These are phyloP conservation scores for Vanessa cardui DNA, from an alignment of 2,888 invertebrate genomes.

Conservation along the genomic window DNA sequence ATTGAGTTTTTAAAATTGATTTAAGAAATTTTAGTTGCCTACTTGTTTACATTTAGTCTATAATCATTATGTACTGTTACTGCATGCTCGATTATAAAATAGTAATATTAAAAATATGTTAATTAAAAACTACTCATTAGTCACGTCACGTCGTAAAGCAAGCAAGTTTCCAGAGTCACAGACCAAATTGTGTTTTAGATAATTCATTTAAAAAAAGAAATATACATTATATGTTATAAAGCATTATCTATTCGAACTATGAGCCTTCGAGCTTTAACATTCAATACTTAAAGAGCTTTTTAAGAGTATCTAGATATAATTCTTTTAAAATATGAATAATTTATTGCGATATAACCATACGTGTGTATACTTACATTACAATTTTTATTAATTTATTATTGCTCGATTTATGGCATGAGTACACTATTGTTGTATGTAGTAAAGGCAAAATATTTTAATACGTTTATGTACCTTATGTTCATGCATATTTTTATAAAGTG, in stretches of 20 bases:
- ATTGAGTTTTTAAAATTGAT: neutral
- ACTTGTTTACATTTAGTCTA: slow-evolving; percentile 75
- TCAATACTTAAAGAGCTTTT: slow-evolving; percentile 23
- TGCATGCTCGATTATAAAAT: slow-evolving; percentile 41
- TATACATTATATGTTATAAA: slow-evolving; percentile 13
- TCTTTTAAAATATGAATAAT: slow-evolving; percentile 25
- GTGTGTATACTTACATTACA: slow-evolving; percentile 29
- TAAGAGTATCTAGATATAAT: slow-evolving; percentile 25
- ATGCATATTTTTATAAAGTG: slow-evolving; percentile 35
- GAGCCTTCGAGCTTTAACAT: slow-evolving; percentile 16
- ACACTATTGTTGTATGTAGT: slow-evolving; percentile 24
- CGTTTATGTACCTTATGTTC: slow-evolving; percentile 27
- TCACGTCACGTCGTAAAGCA: slow-evolving; percentile 21
- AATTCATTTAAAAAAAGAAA: slow-evolving; percentile 32
- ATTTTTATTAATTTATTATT: slow-evolving; percentile 39
- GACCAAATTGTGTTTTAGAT: slow-evolving; percentile 33
- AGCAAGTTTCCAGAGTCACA: slow-evolving; percentile 32
- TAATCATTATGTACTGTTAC: slow-evolving; percentile 41
- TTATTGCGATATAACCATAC: slow-evolving; percentile 30
- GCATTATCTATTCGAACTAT: slow-evolving; percentile 33
- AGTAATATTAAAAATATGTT: slow-evolving; percentile 33
- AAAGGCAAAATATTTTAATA: slow-evolving; percentile 26
- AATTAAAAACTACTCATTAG: slow-evolving; percentile 33
- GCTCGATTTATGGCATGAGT: slow-evolving; percentile 28
- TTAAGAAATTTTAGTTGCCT: slow-evolving; percentile 11